phyloP scores from a whole-genome alignment of 2,888 invertebrate species.

The Amphiduros pacificus region DNA sequence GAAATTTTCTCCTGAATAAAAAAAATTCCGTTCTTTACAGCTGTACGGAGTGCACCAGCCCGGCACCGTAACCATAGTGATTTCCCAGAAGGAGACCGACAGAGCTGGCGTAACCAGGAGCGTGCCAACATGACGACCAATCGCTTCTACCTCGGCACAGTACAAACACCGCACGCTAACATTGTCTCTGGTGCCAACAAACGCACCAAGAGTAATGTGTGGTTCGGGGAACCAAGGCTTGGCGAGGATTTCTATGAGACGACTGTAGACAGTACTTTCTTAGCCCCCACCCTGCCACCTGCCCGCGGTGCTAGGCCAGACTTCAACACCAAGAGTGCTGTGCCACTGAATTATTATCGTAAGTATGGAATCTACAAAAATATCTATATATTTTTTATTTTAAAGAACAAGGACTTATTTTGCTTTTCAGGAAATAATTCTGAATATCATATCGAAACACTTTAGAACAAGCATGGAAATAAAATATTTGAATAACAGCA shows the following conservation, averaged over 20 bases:
- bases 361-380: no score
- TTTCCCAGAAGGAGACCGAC: conserved; percentile 47
- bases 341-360: conserved; percentile 51
- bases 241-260: conserved; percentile 42
- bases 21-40: no score
- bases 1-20: no score
- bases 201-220: conserved; percentile 47
- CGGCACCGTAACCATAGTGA: conserved; percentile 52
- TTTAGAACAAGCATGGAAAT: no score
- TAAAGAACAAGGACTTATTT: no score
- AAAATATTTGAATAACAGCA: no score
- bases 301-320: conserved; percentile 28
- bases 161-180: conserved; percentile 29
- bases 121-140: conserved; percentile 43
- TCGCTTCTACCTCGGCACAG: conserved; percentile 39
- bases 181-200: conserved; percentile 48
- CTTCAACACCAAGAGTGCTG: conserved; percentile 37
- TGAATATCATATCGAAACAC: no score
- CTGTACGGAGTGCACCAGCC: conserved; percentile 32
- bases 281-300: conserved; percentile 28
- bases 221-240: conserved; percentile 46
- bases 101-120: conserved; percentile 35
- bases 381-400: no score
- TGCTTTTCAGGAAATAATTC: no score
- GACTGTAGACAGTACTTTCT: conserved; percentile 37